phyloP scores from a whole-genome alignment of 2,888 invertebrate species.

The Congeria kusceri region DNA sequence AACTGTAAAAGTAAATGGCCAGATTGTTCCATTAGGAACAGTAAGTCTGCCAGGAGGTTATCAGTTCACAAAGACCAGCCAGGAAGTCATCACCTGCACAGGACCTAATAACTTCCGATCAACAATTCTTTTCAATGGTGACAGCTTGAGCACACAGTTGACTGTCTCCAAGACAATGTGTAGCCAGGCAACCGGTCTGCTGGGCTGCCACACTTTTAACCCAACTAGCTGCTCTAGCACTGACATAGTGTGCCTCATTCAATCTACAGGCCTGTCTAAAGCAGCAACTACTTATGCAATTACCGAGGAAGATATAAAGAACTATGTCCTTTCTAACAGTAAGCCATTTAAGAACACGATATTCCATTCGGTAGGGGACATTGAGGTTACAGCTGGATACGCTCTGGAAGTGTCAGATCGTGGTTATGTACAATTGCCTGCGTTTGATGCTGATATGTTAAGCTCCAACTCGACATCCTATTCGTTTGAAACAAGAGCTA shows the following conservation, averaged over 20 bases:
- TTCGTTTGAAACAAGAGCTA: slow-evolving; percentile 52
- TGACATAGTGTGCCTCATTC: slow-evolving; percentile 27
- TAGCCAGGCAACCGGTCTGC: slow-evolving; percentile 22
- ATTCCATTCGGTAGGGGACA: slow-evolving; percentile 33
- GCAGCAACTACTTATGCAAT: slow-evolving; percentile 21
- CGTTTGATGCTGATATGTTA: slow-evolving; percentile 39
- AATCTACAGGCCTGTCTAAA: slow-evolving; percentile 24
- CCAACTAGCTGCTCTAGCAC: slow-evolving; percentile 6
- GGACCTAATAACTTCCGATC: slow-evolving; percentile 36
- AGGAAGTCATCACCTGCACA: slow-evolving; percentile 12
- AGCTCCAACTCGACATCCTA: slow-evolving; percentile 14
- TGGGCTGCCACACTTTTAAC: slow-evolving; percentile 24
- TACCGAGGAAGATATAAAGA: slow-evolving; percentile 7
- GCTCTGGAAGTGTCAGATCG: slow-evolving; percentile 28
- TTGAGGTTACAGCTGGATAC: slow-evolving; percentile 34
- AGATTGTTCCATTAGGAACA: slow-evolving; percentile 10
- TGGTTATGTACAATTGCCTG: slow-evolving; percentile 38
- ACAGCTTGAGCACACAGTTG: slow-evolving; percentile 7
- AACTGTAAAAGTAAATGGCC: slow-evolving; percentile 40
- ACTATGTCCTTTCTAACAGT: slow-evolving; percentile 23
- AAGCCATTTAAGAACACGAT: slow-evolving; percentile 23
- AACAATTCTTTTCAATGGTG: slow-evolving; percentile 17
- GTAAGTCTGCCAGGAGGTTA: slow-evolving; percentile 28
- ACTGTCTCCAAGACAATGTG: slow-evolving; percentile 12
- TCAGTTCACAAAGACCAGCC: slow-evolving; percentile 12